Base-by-base conservation (phyloP, 2,888 invertebrate species). In the Oligia fasciuncula region DNA sequence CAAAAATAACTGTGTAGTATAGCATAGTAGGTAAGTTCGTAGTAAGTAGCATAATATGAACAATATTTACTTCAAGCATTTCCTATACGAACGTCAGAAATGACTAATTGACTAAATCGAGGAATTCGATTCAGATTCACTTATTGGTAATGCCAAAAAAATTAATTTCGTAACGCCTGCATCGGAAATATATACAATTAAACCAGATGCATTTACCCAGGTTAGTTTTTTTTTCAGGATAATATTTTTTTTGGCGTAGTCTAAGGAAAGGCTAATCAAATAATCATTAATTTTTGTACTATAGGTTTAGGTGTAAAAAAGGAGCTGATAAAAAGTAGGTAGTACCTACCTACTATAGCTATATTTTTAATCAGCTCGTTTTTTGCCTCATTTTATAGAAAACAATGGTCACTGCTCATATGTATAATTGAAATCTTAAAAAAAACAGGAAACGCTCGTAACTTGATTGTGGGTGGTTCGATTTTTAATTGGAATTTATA, bases 391-490 rank as follows among this genome's bases (percentile, higher is more conserved):
- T 49, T 70, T 71, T 76, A 76, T 80, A 65, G 43, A 51, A 54
- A 80, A 84, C 72, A 80, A 72, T 71, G 51, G 75, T 40, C 17
- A 49, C 63, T 8, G 51, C 19, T 29, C 46, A 57, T 73, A 74
- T 69, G 46, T 54, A 69, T 70, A 67, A 67, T 68, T 35, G 29
- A 76, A 84, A 84, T 84, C 80, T 67, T 57, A n/a, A 67, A 76
- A 76, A 84, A 67, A 85, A 85, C 85, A 85, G 85, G 85, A 84
- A 84, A 73, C 63, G 29, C 63, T 73, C 63, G 29, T 71, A 73
- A 66, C n/a, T 84, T 72, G 71, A 77, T 75, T 84, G 72, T 77
- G 74, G 19, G 19, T 65, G 29, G 72, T 65, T 51, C 72, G 40
- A 43, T 62, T 83, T 84, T 76, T 83, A 75, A 84, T 84, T 85